Conservation (phyloP, 2,797 vertebrate species). For the Sebastes variabilis region DNA sequence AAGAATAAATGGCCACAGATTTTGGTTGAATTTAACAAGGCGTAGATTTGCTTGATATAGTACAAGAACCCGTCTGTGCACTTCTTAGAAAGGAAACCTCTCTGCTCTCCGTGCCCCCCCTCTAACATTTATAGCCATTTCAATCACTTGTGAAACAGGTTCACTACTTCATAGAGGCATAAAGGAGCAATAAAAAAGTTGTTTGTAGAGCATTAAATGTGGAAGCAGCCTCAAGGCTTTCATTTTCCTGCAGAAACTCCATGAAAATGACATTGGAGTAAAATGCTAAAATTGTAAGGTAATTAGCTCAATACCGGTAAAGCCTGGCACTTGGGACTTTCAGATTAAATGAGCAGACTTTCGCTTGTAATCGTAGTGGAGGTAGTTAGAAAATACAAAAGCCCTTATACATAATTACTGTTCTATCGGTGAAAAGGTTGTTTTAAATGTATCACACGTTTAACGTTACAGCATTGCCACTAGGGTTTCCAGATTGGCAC, state of each 20-base stretch:
- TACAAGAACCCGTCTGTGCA: background rate
- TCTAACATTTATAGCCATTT: conserved; percentile 44
- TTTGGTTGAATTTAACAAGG: conserved; percentile 46
- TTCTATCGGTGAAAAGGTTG: background rate
- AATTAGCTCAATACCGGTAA: background rate
- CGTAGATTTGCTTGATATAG: conserved; percentile 10
- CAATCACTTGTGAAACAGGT: conserved; percentile 43
- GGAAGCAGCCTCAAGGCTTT: background rate
- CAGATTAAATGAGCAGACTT: background rate
- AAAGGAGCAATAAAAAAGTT: conserved; percentile 45
- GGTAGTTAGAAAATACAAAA: background rate
- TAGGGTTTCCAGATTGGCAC: background rate
- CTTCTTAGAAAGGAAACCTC: conserved; percentile 22
- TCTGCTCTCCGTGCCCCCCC: background rate
- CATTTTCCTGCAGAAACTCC: conserved; percentile 7
- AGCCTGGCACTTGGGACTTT: background rate
- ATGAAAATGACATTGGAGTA: background rate
- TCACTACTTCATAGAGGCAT: conserved; percentile 18
- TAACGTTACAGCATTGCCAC: background rate
- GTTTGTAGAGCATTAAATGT: conserved; percentile 40
- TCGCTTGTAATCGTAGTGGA: background rate
- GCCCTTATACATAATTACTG: background rate
- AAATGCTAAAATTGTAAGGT: background rate
- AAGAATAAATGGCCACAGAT: conserved; percentile 57
- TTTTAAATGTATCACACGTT: background rate